Evolutionary conservation across 1,140 invertebrate genomes (phyloP), one percentile per base, ranked within the genome.

Genomic region (Prorops nasuta): DNA sequence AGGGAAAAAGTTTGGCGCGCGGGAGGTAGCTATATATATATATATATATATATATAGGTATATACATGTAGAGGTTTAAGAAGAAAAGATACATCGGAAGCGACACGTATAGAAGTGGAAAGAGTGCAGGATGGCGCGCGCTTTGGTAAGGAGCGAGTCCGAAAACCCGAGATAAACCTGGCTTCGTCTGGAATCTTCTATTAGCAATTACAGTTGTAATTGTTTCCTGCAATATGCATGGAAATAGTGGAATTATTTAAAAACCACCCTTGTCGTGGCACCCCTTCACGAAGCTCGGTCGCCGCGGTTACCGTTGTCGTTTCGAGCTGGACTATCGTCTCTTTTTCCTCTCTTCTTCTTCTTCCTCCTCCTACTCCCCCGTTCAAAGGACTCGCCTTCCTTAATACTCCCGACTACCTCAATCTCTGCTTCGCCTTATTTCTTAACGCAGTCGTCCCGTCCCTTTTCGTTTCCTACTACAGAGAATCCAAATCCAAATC

Each of bases 201-300:
- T 77, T 77, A 77, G 73, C 74, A 76, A 77, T 77, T 77, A 76
- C 71, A 78, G 64, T 74, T 76, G 75, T 76, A 76, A 76, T 78
- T 78, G 72, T 76, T 78, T 78, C 71, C 71, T 75, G 71, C 72
- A 77, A 76, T 77, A 77, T 75, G 73, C 71, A 76, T 77, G 67
- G 71, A 76, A 77, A 77, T 76, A 69, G 73, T 72, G 55, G 60
- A 76, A 76, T 77, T 76, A 77, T 76, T 77, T 76, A 76, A 76
- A 76, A 74, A 71, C 71, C 72, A 72, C 70, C 73, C 70, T 37
- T 41, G 44, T 21, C n/a, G 24, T 54, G 17, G 4, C 24, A 28
- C 4, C 10, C 24, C 24, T 10, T 10, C 24, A 6, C 24, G 24
- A 10, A 4, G 4, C 24, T 10, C 24, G 24, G 24, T 10, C 24